Evolutionary conservation across 1,140 invertebrate genomes (phyloP).

Genomic region (Drosophila simulans): DNA sequence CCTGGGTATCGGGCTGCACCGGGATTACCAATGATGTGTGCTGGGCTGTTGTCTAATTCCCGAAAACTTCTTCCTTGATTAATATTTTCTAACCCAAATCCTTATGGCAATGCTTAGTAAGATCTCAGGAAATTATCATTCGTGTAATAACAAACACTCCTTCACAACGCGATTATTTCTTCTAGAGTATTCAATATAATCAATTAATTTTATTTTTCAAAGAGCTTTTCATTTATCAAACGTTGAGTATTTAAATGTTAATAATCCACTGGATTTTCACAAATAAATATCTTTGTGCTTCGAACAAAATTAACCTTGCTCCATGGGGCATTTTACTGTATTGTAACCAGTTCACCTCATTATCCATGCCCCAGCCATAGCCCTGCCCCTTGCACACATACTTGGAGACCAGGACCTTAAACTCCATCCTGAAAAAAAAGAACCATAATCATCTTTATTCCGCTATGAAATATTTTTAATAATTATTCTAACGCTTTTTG

Average conservation of each 20-base stretch:
- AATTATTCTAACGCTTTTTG: conserved; percentile 47
- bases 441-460: conserved; percentile 33
- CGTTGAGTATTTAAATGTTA: background rate
- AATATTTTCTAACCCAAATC: background rate
- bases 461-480: conserved; percentile 27
- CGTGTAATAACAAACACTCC: no score
- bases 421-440: conserved; percentile 7
- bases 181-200: no score
- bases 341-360: conserved; percentile 22
- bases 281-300: background rate
- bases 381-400: conserved; percentile 35
- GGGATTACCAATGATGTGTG: conserved; percentile 37
- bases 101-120: background rate
- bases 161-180: no score
- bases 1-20: conserved; percentile 5
- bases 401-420: conserved; percentile 27
- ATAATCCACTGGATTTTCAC: background rate
- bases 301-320: background rate
- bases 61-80: no score
- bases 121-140: no score
- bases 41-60: conserved; percentile 43
- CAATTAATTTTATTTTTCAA: no score
- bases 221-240: background rate
- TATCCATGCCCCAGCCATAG: conserved; percentile 28
- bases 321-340: conserved; percentile 3